phyloP scores from a whole-genome alignment of 2,888 invertebrate species.

The Eupelmus urozonus region DNA sequence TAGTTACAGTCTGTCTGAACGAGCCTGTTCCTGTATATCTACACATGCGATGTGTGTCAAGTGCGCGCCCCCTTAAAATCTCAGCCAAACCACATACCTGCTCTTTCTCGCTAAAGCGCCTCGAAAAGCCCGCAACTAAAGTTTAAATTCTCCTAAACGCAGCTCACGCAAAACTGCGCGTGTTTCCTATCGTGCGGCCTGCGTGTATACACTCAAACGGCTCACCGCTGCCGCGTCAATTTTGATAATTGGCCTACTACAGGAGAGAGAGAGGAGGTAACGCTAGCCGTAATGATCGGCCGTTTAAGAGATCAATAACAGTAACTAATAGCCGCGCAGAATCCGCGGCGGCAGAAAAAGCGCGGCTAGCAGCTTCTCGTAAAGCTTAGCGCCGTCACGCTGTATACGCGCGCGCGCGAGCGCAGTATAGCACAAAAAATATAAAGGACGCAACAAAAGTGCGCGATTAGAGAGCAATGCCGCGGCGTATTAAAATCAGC shows the following conservation, averaged over 20 bases:
- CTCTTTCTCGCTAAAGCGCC: too few species aligned
- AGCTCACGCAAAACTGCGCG: too few species aligned
- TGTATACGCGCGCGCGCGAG: not conserved
- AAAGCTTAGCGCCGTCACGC: not conserved
- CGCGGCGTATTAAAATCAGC: slow-evolving; percentile 35
- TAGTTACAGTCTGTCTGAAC: too few species aligned
- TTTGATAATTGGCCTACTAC: slow-evolving; percentile 21
- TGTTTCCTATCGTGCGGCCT: not conserved
- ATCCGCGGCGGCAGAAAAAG: not conserved
- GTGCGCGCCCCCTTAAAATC: too few species aligned
- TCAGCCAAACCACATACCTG: too few species aligned
- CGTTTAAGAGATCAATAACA: slow-evolving; percentile 26
- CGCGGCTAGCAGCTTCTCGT: not conserved
- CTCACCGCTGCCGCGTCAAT: not conserved
- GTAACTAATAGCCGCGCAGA: slow-evolving; percentile 33
- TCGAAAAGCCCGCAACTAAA: too few species aligned
- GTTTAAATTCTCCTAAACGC: too few species aligned
- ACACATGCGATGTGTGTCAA: too few species aligned
- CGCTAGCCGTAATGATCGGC: not conserved
- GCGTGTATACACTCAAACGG: not conserved
- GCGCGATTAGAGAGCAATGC: not conserved
- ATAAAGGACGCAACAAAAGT: not conserved
- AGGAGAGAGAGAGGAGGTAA: not conserved
- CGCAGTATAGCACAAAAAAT: too few species aligned
- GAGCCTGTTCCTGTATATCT: too few species aligned